A percentile compares a stretch with the other conserved stretches of the same genome.
Evolutionary conservation across 1,140 invertebrate species (phyloP).

Genomic region (Ceratoteleas bidentatus): DNA sequence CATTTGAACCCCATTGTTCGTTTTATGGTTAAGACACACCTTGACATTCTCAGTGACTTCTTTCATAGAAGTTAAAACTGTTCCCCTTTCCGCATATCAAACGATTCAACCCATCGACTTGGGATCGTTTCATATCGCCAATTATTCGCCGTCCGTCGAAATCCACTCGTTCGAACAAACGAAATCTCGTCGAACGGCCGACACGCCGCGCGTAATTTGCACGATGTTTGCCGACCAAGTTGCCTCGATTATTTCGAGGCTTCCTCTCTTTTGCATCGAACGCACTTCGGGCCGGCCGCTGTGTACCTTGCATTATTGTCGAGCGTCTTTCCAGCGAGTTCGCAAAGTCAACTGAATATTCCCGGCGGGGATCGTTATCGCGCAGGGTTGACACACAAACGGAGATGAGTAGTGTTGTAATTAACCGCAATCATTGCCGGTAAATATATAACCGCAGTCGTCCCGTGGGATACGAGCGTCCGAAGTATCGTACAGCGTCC

Average conservation of each 20-base stretch:
- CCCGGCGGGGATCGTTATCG: conserved; percentile 63
- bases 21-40: too few species aligned
- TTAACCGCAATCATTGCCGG: conserved; percentile 68
- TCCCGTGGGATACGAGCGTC: conserved; percentile 58
- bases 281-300: conserved; percentile 24
- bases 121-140: background rate
- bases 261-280: conserved; percentile 28
- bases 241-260: conserved; percentile 21
- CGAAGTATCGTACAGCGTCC: conserved; percentile 28
- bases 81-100: too few species aligned
- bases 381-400: conserved; percentile 67
- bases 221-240: conserved; percentile 50
- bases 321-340: conserved; percentile 55
- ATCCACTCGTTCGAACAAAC: conserved; percentile 35
- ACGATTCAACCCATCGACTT: too few species aligned
- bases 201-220: conserved; percentile 39
- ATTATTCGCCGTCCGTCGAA: conserved; percentile 21
- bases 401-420: conserved; percentile 68
- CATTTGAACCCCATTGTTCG: too few species aligned
- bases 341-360: conserved; percentile 65
- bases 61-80: too few species aligned
- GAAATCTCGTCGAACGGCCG: conserved; percentile 31
- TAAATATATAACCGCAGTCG: conserved; percentile 59
- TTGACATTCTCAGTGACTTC: too few species aligned
- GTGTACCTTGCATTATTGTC: conserved; percentile 59